Base-by-base conservation (phyloP, 2,797 vertebrate genomes). In the Cephalopachus bancanus region DNA sequence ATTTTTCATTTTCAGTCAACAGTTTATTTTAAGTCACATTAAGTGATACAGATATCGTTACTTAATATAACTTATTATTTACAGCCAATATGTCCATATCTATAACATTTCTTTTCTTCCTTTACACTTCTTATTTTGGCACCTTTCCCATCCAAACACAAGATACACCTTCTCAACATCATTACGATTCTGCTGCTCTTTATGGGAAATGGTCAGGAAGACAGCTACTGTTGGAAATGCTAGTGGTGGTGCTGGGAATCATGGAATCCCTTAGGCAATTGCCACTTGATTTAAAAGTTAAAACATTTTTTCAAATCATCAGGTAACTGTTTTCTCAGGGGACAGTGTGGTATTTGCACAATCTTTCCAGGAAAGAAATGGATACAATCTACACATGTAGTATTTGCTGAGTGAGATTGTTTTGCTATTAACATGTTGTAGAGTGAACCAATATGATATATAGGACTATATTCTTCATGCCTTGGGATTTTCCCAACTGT, bases 11-110 rank as follows among this genome's bases (percentile, higher is more conserved):
- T 33, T 26, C 1, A 84, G 2, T 69, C 89, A 37, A 24, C 24
- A 72, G 5, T 90, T 22, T 91, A 51, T 5, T 53, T 81, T 89
- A 75, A 94, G 37, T 80, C 69, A 49, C 15, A 80, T 60, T 57
- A 91, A 83, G 1, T 88, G 24, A 87, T 59, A 88, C 60, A 49
- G 12, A 55, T 80, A 75, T 19, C 22, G 30, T 59, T 69, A 90
- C 75, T n/a, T 44, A 60, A 49, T 44, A 49, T 7, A 88, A n/a
- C 71, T 60, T 55, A 80, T 91, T 53, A 55, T 79, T 84, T 88
- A 9, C 4, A 79, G 22, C 1, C 17, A 59, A 3, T 19, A n/a
- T 57, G 33, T 26, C 8, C 28, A 24, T 33, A 20, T 15, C 51
- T 93, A 0, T 59, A 67, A 19, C 55, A 20, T 11, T 30, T 72